Evolutionary conservation across 1,140 invertebrate genomes (phyloP).

Genomic region (Eupristina koningsbergeri): DNA sequence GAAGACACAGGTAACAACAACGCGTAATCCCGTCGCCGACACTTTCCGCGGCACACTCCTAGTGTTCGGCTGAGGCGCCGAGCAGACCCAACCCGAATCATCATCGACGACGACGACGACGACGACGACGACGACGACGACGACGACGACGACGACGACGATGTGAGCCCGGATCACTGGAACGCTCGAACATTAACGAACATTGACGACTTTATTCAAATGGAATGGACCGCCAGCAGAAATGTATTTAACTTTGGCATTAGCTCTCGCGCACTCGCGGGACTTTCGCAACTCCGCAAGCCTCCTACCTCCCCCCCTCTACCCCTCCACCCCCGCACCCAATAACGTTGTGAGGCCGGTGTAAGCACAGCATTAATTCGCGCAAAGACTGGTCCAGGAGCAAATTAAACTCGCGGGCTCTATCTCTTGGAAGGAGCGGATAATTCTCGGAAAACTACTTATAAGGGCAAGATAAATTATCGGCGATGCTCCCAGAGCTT

Average conservation of each 20-base stretch:
- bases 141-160: background rate
- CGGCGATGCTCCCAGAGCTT: background rate
- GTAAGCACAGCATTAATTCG: conserved; percentile 7
- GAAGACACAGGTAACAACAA: background rate
- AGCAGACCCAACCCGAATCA: no score
- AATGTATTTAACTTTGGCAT: conserved; percentile 3
- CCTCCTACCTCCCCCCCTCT: background rate
- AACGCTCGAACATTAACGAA: background rate
- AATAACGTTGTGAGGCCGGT: background rate
- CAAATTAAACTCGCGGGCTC: no score
- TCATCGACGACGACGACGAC: no score
- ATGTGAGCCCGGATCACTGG: background rate
- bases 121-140: background rate
- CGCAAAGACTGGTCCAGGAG: no score
- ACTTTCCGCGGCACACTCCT: no score
- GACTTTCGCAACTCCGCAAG: background rate
- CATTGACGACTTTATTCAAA: conserved; percentile 19
- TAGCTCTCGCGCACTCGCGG: background rate
- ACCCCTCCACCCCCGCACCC: background rate
- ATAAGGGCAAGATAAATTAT: background rate
- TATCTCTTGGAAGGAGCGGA: background rate
- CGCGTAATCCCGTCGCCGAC: no score
- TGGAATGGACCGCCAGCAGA: background rate
- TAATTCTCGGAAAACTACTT: background rate
- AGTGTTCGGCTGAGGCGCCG: no score